phyloP scores from a whole-genome alignment of 2,113 vertebrate species.

The Blennius ocellaris region DNA sequence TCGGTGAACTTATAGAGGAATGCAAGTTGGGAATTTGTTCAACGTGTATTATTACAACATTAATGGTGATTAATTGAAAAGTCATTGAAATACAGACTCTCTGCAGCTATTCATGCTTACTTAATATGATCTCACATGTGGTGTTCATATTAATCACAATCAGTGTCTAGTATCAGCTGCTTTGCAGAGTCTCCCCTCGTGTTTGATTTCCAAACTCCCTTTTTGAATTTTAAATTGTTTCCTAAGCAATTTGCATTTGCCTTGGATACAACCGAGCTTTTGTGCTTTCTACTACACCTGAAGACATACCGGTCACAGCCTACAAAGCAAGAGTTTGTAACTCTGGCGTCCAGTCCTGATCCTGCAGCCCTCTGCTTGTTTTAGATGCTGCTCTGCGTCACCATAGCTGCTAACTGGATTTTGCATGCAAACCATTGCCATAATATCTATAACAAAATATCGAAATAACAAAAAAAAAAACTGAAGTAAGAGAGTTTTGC shows the following conservation, averaged over 20 bases:
- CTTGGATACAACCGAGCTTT: constrained; percentile 47
- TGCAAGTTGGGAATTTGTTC: constrained; percentile 36
- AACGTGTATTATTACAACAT: constrained; percentile 10
- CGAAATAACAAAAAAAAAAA: too few species aligned
- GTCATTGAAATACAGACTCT: constrained; percentile 31
- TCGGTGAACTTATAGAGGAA: constrained; percentile 33
- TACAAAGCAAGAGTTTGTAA: too few species aligned
- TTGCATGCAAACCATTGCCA: too few species aligned
- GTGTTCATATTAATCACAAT: constrained; percentile 71
- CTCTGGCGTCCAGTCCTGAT: too few species aligned
- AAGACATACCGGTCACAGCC: constrained; percentile 14
- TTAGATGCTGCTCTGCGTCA: too few species aligned
- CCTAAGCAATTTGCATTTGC: constrained; percentile 55
- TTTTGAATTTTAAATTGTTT: constrained; percentile 70
- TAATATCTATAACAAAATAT: too few species aligned
- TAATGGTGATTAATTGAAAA: constrained; percentile 59
- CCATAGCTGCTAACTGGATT: too few species aligned
- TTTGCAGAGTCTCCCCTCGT: constrained; percentile 41
- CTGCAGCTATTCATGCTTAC: constrained; percentile 35
- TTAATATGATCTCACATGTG: constrained; percentile 42
- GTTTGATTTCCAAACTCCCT: constrained; percentile 47
- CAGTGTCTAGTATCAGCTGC: constrained; percentile 60
- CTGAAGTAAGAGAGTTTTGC: too few species aligned
- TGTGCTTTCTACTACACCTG: constrained; percentile 38
- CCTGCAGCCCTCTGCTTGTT: too few species aligned